Percentiles rank a stretch among this genome's conserved stretches.
Evolutionary conservation across 2,797 vertebrate genomes (phyloP).

Genomic region (Euthynnus affinis): DNA sequence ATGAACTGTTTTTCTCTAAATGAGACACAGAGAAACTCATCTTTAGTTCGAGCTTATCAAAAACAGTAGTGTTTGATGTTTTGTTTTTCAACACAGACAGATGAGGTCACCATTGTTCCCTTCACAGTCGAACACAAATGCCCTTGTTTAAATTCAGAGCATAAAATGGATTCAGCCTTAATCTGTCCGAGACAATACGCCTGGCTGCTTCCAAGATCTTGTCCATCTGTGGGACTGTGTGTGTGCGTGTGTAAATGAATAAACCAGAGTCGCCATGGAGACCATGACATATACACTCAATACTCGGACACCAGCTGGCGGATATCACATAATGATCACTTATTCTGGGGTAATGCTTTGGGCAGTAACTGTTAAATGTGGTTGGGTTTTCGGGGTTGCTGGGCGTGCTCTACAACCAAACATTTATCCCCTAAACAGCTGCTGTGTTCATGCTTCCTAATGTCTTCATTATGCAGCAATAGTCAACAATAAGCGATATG

Average conservation of each 20-base stretch:
- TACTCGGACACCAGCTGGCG: constrained; percentile 72
- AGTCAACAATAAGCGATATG: constrained; percentile 27
- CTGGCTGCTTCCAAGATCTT: constrained; percentile 60
- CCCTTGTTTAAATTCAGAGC: constrained; percentile 61
- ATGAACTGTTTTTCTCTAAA: constrained; percentile 90
- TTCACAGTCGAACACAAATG: constrained; percentile 63
- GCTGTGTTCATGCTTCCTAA: constrained; percentile 46
- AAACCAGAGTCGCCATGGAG: constrained; percentile 67
- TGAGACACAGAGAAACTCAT: constrained; percentile 56
- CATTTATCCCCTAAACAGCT: constrained; percentile 63
- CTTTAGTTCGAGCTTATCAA: constrained; percentile 37
- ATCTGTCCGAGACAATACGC: constrained; percentile 65
- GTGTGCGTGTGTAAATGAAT: constrained; percentile 31
- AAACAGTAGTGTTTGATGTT: constrained; percentile 20
- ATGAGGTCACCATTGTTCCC: constrained; percentile 43
- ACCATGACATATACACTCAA: constrained; percentile 72
- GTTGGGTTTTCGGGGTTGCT: constrained; percentile 80
- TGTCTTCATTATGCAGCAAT: constrained; percentile 41
- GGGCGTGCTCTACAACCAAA: constrained; percentile 77
- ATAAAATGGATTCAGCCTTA: constrained; percentile 55
- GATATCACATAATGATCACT: constrained; percentile 71
- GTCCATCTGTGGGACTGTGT: constrained; percentile 64
- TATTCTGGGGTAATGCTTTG: constrained; percentile 67
- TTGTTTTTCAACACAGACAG: constrained; percentile 27
- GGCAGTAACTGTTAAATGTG: constrained; percentile 72